Percentiles rank a stretch among this genome's conserved stretches.
Conservation (phyloP, 2,113 vertebrate genomes). For the Mionectes macconnelli region DNA sequence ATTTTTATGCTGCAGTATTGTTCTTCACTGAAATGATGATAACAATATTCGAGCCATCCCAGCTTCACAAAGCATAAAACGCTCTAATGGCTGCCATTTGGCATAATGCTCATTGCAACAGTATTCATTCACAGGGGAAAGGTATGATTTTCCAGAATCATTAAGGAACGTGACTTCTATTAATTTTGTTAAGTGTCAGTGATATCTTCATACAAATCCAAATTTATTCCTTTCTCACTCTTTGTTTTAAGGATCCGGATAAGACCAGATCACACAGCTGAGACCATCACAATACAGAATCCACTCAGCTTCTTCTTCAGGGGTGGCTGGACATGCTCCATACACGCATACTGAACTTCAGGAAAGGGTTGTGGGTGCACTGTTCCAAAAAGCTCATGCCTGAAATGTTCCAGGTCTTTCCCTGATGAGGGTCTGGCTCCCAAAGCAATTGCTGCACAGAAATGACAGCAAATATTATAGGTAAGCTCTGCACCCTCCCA, state of each 20-base stretch:
- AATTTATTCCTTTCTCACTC: not conserved
- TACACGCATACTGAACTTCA: fast-evolving
- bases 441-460: not conserved
- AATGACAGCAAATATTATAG: not conserved
- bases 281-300: not conserved
- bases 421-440: not conserved
- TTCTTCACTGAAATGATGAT: not conserved
- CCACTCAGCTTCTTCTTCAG: not conserved
- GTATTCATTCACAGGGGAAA: not conserved
- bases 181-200: not conserved
- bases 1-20: not conserved
- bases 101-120: not conserved
- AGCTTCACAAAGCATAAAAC: not conserved
- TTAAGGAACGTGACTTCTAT: not conserved
- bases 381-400: fast-evolving
- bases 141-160: not conserved
- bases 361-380: not conserved
- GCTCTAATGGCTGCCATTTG: not conserved
- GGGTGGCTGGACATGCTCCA: not conserved
- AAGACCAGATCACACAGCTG: not conserved
- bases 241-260: not conserved
- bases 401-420: not conserved
- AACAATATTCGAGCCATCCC: not conserved
- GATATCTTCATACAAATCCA: not conserved
- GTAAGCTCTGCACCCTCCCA: not conserved